A percentile compares a stretch with the other conserved stretches of the same genome.
These are phyloP conservation scores for Pygoscelis antarcticus DNA, from an alignment of 2,113 vertebrate species.

Conservation along the genomic window DNA sequence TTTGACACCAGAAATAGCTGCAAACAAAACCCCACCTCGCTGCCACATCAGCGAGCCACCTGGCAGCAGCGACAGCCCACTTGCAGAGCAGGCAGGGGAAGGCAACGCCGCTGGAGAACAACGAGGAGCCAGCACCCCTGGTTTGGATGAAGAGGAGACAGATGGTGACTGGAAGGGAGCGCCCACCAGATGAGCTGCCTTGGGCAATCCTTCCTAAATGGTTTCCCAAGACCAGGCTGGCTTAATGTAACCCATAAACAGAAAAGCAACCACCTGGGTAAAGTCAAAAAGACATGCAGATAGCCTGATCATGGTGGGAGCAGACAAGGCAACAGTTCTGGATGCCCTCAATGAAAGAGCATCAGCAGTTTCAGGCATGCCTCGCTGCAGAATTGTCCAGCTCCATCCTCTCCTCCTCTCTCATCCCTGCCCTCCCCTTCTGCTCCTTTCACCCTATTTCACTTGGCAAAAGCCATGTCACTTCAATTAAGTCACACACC, in stretches of 20 bases:
- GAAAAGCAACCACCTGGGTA: neutral
- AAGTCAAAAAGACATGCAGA: neutral
- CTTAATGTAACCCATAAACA: neutral
- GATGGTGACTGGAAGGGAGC: neutral
- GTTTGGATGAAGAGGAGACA: neutral
- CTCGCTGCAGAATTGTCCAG: neutral
- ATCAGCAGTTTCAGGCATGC: neutral
- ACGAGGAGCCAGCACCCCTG: neutral
- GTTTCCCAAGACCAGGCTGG: neutral
- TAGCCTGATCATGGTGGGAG: neutral
- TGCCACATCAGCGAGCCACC: neutral
- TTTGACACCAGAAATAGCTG: neutral
- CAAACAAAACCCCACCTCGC: neutral
- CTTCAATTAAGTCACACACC: neutral
- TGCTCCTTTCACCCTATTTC: neutral
- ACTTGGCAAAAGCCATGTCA: neutral
- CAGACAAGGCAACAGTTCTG: neutral
- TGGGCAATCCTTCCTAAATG: neutral
- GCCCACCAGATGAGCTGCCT: neutral
- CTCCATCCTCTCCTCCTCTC: neutral
- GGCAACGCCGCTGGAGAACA: accelerated
- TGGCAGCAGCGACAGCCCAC: neutral
- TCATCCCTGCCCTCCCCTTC: neutral
- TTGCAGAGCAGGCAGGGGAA: neutral
- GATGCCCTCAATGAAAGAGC: neutral